phyloP scores from a whole-genome alignment of 2,113 vertebrate species.

The Tragelaphus buxtoni region DNA sequence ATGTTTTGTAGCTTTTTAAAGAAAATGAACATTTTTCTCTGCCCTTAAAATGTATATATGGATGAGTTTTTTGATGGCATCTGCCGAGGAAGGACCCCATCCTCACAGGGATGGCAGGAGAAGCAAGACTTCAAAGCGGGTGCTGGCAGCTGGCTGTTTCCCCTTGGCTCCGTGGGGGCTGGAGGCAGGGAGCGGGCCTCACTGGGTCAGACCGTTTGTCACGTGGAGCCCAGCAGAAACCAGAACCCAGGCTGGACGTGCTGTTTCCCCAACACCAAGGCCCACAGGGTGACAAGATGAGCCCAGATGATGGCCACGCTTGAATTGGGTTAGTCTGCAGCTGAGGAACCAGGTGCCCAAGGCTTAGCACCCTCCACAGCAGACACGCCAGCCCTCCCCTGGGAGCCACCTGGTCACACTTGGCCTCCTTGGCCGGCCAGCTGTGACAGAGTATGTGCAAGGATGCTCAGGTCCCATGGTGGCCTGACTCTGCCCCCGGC shows the following conservation, averaged over 20 bases:
- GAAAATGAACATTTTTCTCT: not conserved
- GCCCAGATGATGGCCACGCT: not conserved
- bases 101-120: not conserved
- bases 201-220: not conserved
- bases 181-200: accelerated
- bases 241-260: not conserved
- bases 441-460: not conserved
- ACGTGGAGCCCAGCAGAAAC: not conserved
- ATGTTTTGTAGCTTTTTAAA: not conserved
- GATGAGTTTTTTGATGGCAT: not conserved
- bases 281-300: not conserved
- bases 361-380: not conserved
- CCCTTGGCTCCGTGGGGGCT: accelerated
- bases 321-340: not conserved
- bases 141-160: accelerated
- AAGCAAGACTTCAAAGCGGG: not conserved
- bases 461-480: not conserved
- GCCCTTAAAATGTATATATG: not conserved
- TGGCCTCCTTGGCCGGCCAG: not conserved
- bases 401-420: not conserved
- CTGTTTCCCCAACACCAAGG: accelerated
- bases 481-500: not conserved
- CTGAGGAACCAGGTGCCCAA: not conserved
- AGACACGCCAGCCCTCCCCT: not conserved
- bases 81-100: not conserved